Base-by-base conservation (phyloP, 2,888 invertebrate genomes). In the Plagiodera versicolora region DNA sequence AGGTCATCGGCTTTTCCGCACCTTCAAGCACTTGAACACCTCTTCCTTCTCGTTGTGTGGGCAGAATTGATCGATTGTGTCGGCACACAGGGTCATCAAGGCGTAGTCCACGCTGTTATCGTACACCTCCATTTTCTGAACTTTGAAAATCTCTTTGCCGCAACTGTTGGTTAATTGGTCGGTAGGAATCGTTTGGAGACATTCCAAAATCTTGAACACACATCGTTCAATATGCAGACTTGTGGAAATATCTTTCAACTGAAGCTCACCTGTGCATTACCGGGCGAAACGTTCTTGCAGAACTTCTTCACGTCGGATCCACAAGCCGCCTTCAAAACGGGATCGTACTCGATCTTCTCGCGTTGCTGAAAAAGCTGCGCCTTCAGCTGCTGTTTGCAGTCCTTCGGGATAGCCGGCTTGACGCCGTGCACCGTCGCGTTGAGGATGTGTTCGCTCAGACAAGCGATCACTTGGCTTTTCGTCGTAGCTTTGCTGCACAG, bases 311-410 rank as follows among this genome's bases (percentile, higher is more conserved):
- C 89, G 77, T 98, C 98, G 30, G 80, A 78, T 57, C 86, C 85
- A 78, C 98, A 99, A 4, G 90, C 88, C 66, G 87, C 86, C 74
- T 91, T 93, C 56, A 99, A 81, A 70, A 88, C 87, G 0, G 93
- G 92, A 81, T 97, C 94, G 63, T 93, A 86, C 65, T 90, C 87
- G 66, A 94, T 90, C 75, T 87, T 94, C 81, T 98, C 97, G 67
- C 94, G 87, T 79, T 95, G 91, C 75, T 96, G 95, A 72, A 96
- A 90, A 20, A 98, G 83, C 76, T 98, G 96, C 52, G 93, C 90
- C 75, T 90, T 87, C 16, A 98, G 82, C 78, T 98, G 96, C 74
- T 94, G 93, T 30, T 95, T 86, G 76, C 98, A 99, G 18, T 92
- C 91, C 77, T 91, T 92, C 2, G 90, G 87, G 72, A 98, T 88